phyloP scores from a whole-genome alignment of 2,797 vertebrate species.

The Pampus argenteus region DNA sequence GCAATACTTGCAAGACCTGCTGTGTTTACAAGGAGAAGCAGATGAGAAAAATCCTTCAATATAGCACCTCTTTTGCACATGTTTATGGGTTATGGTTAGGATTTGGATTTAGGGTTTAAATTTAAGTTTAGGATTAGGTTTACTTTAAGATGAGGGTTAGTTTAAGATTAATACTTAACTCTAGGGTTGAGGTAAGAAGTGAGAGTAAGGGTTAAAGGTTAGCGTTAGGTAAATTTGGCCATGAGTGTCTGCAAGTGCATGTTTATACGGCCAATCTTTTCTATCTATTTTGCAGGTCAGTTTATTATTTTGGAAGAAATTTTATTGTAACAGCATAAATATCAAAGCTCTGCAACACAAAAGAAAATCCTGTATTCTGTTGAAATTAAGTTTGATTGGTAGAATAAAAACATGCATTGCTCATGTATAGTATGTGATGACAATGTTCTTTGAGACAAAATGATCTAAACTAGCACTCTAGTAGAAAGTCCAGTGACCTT shows the following conservation, averaged over 20 bases:
- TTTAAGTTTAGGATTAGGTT: conserved; percentile 53
- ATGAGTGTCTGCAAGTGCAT: neutral
- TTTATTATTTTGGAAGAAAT: neutral
- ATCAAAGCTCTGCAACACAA: neutral
- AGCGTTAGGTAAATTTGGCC: neutral
- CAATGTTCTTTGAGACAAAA: neutral
- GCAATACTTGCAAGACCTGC: neutral
- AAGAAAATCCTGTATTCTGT: neutral
- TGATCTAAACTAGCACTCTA: neutral
- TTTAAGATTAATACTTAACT: conserved; percentile 51
- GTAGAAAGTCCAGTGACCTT: neutral
- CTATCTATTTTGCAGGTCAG: neutral
- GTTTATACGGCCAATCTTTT: neutral
- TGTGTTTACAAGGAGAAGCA: neutral
- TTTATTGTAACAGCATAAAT: neutral
- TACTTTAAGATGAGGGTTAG: conserved; percentile 33
- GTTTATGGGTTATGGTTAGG: conserved; percentile 20
- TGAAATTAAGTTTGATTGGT: neutral
- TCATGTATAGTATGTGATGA: neutral
- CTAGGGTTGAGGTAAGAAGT: conserved; percentile 38
- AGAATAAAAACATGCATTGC: neutral
- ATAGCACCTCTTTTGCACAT: neutral
- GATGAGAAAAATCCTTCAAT: neutral
- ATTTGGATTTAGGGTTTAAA: conserved; percentile 62
- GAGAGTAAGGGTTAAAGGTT: conserved; percentile 41